phyloP scores from a whole-genome alignment of 2,113 vertebrate species.

The Nematolebias whitei region DNA sequence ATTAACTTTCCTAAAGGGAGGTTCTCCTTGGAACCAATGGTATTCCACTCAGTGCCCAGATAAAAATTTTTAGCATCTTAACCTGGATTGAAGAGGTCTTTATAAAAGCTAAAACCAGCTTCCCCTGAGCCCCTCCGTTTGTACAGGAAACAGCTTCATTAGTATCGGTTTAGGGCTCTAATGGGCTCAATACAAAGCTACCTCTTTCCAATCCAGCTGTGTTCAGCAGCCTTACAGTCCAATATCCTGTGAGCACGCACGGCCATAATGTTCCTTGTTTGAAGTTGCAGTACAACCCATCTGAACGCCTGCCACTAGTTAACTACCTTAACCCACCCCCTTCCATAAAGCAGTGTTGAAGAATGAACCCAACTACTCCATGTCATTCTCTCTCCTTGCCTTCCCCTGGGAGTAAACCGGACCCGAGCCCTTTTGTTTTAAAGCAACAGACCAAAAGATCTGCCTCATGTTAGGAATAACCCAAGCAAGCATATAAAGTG shows the following conservation, averaged over 20 bases:
- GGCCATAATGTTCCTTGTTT: slow-evolving; percentile 74
- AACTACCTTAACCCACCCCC: slow-evolving; percentile 68
- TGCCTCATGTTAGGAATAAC: slow-evolving; percentile 42
- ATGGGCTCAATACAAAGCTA: slow-evolving; percentile 76
- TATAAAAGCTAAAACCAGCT: slow-evolving; percentile 84
- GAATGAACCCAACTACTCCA: slow-evolving; percentile 60
- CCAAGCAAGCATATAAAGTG: slow-evolving; percentile 35
- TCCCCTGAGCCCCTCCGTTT: slow-evolving; percentile 78
- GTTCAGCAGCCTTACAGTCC: slow-evolving; percentile 72
- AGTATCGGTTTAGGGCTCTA: slow-evolving; percentile 80
- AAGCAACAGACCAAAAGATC: slow-evolving; percentile 69
- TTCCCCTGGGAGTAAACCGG: slow-evolving; percentile 56
- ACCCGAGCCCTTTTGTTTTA: slow-evolving; percentile 71
- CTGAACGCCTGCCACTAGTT: slow-evolving; percentile 74
- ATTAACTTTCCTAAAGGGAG: slow-evolving; percentile 96
- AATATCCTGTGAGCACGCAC: slow-evolving; percentile 76
- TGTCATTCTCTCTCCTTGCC: slow-evolving; percentile 46
- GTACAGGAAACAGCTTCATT: slow-evolving; percentile 83
- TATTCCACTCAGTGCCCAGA: slow-evolving; percentile 56
- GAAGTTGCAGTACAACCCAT: slow-evolving; percentile 71
- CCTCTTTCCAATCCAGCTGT: slow-evolving; percentile 76
- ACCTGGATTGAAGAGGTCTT: slow-evolving; percentile 83
- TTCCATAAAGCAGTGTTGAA: slow-evolving; percentile 65
- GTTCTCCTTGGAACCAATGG: slow-evolving; percentile 82
- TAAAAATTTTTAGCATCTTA: slow-evolving; percentile 86